These are phyloP conservation scores for Echinops telfairi DNA, from an alignment of 2,113 vertebrate species.

Conservation along the genomic window DNA sequence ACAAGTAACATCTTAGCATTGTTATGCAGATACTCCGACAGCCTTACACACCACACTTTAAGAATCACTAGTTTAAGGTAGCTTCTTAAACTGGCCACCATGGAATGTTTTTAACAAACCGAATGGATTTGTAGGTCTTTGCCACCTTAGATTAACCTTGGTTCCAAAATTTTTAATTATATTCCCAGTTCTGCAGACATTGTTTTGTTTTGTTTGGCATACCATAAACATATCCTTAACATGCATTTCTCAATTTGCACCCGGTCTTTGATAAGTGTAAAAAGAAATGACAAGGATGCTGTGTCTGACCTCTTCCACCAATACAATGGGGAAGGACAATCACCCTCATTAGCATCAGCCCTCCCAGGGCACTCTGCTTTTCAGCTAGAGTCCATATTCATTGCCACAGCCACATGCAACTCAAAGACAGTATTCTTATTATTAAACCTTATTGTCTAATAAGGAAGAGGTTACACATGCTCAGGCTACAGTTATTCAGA, in stretches of 20 bases:
- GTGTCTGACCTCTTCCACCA: too few relatives aligned
- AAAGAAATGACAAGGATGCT: too few relatives aligned
- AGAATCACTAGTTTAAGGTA: neutral
- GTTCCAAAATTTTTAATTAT: constrained; percentile 33
- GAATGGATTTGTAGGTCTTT: neutral
- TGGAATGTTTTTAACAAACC: neutral
- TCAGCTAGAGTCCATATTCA: too few relatives aligned
- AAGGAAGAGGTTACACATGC: too few relatives aligned
- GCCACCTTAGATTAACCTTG: neutral
- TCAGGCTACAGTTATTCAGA: too few relatives aligned
- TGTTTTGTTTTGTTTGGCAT: neutral
- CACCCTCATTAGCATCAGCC: too few relatives aligned
- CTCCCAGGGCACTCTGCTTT: too few relatives aligned
- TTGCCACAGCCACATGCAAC: too few relatives aligned
- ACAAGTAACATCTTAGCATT: neutral
- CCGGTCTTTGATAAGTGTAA: constrained; percentile 5
- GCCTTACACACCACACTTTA: neutral
- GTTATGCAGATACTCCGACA: neutral
- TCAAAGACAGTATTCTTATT: too few relatives aligned
- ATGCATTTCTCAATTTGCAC: constrained; percentile 7
- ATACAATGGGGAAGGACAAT: too few relatives aligned
- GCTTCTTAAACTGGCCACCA: neutral
- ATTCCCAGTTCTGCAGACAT: neutral
- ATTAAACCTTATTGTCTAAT: too few relatives aligned
- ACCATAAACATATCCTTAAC: neutral